Conservation (phyloP, 2,113 vertebrate species). For the Colistium nudipinnis region DNA sequence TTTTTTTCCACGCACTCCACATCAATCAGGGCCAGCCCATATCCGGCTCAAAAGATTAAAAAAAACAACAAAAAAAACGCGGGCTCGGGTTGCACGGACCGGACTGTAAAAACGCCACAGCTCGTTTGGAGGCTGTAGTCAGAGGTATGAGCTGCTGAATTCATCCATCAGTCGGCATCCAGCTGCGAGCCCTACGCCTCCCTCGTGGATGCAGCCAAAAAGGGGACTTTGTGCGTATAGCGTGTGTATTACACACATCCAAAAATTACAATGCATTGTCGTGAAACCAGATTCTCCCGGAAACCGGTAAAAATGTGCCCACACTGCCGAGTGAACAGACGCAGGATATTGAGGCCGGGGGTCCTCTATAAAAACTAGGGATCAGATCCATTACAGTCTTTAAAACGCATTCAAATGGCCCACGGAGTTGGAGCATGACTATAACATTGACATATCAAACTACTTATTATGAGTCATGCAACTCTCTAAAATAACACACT, state of each 20-base stretch:
- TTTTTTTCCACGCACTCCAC: neutral
- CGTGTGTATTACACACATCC: neutral
- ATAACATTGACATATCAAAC: neutral
- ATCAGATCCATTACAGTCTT: conserved; percentile 1
- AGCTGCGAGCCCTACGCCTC: conserved; percentile 3
- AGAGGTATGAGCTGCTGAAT: conserved; percentile 22
- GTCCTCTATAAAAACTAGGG: neutral
- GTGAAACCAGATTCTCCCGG: neutral
- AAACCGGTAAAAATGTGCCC: neutral
- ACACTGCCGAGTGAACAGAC: neutral
- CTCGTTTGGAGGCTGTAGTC: conserved; percentile 5
- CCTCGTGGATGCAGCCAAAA: conserved; percentile 29
- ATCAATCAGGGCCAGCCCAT: neutral
- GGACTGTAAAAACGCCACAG: conserved; percentile 1
- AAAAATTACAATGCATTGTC: conserved; percentile 11
- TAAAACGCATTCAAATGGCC: neutral
- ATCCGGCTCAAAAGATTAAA: conserved; percentile 5
- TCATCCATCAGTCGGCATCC: conserved; percentile 36
- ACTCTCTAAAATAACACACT: neutral
- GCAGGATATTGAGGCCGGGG: neutral
- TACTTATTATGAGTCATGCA: neutral
- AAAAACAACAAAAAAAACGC: neutral
- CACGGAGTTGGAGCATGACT: neutral
- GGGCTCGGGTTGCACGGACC: neutral
- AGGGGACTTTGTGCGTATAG: neutral